These are phyloP conservation scores for Gallinago jamesoni DNA, from an alignment of 2,113 vertebrate species.

Conservation along the genomic window DNA sequence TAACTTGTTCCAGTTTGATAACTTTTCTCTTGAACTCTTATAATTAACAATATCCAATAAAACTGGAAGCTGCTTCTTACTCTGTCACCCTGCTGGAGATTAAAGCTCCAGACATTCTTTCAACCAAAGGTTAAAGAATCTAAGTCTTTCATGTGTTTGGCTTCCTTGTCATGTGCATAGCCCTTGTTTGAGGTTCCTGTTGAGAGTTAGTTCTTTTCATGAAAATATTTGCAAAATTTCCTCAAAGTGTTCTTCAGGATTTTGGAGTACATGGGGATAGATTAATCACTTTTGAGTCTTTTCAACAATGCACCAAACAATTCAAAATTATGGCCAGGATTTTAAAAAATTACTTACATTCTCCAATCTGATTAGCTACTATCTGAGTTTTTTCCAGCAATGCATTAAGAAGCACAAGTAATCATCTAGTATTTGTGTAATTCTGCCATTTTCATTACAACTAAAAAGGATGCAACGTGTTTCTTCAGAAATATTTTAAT, in stretches of 20 bases:
- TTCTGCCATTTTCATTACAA: not conserved
- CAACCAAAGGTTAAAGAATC: not conserved
- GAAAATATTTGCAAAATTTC: not conserved
- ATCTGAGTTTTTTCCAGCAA: not conserved
- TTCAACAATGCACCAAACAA: not conserved
- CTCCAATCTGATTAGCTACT: not conserved
- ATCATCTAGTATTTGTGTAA: not conserved
- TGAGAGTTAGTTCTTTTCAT: not conserved
- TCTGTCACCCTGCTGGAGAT: not conserved
- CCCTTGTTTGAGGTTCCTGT: not conserved
- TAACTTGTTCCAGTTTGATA: not conserved
- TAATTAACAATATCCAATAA: not conserved
- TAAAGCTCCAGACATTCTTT: not conserved
- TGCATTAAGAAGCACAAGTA: not conserved
- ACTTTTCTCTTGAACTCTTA: not conserved
- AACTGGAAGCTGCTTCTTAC: not conserved
- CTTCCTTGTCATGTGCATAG: not conserved
- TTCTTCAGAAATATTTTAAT: not conserved
- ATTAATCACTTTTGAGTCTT: not conserved
- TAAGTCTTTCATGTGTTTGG: not conserved
- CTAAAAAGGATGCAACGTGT: not conserved
- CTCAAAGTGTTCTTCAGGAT: not conserved
- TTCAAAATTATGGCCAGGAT: not conserved
- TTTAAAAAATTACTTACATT: fast-evolving
- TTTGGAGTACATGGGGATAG: not conserved